Evolutionary conservation across 2,888 invertebrate species (phyloP), one percentile per base, ranked within the genome.

Genomic region (Yponomeuta sedellus): DNA sequence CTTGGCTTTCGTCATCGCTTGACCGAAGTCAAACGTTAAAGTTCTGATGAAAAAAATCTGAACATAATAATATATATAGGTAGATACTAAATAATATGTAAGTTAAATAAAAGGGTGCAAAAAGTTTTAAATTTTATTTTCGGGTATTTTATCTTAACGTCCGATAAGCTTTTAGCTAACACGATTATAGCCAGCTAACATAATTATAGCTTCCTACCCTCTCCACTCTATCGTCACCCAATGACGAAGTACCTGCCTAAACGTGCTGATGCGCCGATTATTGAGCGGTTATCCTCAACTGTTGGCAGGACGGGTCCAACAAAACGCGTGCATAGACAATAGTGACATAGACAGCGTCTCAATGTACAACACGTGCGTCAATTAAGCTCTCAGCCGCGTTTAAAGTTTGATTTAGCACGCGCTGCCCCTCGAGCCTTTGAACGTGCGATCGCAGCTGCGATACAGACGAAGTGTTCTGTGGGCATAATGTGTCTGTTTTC

Each of bases 401-500:
- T 71, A 39, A 25, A 61, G 74, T 70, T 80, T 72, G 83, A 83
- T 83, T 82, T 77, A 82, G 83, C 85, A 84, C 85, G 84, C 77
- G 84, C 77, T 68, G 66, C 67, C 71, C 70, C 75, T 77, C 67
- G 66, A 71, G 72, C 72, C 71, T 70, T 71, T 71, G 75, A 71
- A 73, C 70, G 75, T 74, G 76, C 75, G 78, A 76, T 77, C 67
- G 66, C 70, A 69, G 69, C 69, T 66, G 70, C 71, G 73, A 69
- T 73, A 70, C 68, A 69, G 66, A 39, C 67, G 68, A 70, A 70
- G 70, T 71, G 66, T 65, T n/a, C 20, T 57, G 57, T 57, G 57
- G 57, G 4, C 28, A 58, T 39, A 20, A 12, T 63, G 44, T 22
- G 44, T 20, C 44, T 63, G 40, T 63, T 63, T 19, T 44, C 44